phyloP scores from a whole-genome alignment of 1,140 invertebrate species.

The Cydia pomonella region DNA sequence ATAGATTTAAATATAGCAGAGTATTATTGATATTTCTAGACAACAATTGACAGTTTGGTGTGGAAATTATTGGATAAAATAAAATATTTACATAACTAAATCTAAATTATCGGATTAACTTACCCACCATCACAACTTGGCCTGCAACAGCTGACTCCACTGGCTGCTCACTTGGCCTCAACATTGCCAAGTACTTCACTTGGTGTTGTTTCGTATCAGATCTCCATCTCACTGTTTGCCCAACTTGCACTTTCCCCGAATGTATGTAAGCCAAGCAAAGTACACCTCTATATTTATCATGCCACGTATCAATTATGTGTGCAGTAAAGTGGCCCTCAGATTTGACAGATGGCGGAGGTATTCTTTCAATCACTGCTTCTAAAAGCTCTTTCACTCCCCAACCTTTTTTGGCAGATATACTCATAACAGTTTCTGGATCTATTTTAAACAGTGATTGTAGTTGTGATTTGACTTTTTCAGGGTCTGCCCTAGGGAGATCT shows the following conservation, averaged over 20 bases:
- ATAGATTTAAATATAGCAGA: neutral
- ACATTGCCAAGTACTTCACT: conserved; percentile 89
- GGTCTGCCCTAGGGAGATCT: conserved; percentile 95
- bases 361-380: conserved; percentile 87
- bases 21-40: no score
- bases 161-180: conserved; percentile 88
- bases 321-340: conserved; percentile 86
- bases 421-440: conserved; percentile 81
- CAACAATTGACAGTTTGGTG: no score
- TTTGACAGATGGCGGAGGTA: conserved; percentile 88
- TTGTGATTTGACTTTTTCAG: conserved; percentile 89
- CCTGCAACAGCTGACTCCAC: conserved; percentile 84
- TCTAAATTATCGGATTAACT: conserved; percentile 42
- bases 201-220: conserved; percentile 86
- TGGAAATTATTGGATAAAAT: no score
- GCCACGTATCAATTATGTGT: conserved; percentile 97
- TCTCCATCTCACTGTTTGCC: conserved; percentile 83
- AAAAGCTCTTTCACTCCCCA: conserved; percentile 89
- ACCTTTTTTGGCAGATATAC: conserved; percentile 95
- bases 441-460: conserved; percentile 93
- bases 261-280: conserved; percentile 90
- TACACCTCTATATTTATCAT: conserved; percentile 92
- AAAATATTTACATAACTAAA: neutral
- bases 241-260: conserved; percentile 87
- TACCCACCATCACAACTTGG: conserved; percentile 80